Evolutionary conservation across 2,888 invertebrate species (phyloP).

Genomic region (Atethmia centrago): DNA sequence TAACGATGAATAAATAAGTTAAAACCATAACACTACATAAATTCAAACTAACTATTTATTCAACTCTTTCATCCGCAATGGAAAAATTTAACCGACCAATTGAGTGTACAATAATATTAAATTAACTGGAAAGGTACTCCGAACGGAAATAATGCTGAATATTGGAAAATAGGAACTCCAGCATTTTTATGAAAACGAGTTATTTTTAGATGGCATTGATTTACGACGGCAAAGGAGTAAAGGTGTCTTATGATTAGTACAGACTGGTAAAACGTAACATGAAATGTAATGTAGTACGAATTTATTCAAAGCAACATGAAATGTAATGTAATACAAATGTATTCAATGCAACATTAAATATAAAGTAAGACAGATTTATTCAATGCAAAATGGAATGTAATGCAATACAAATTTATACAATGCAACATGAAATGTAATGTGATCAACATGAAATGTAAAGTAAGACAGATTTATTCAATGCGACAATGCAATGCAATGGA

Average conservation of each 20-base stretch:
- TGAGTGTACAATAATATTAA: constrained; percentile 72
- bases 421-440: neutral
- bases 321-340: neutral
- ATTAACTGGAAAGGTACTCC: constrained; percentile 71
- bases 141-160: constrained; percentile 66
- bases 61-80: constrained; percentile 42
- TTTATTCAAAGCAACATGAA: neutral
- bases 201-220: constrained; percentile 14
- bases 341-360: too few species aligned
- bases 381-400: neutral
- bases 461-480: too few species aligned
- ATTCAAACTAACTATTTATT: constrained; percentile 60
- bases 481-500: neutral
- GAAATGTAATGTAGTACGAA: neutral
- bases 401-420: too few species aligned
- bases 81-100: constrained; percentile 62
- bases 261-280: neutral
- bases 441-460: neutral
- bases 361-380: too few species aligned
- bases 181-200: constrained; percentile 43
- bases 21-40: constrained; percentile 42
- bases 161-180: constrained; percentile 41
- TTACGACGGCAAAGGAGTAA: neutral
- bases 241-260: too few species aligned
- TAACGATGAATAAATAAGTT: constrained; percentile 31